phyloP scores from a whole-genome alignment of 1,140 invertebrate genomes.

The Drosophila bocqueti region DNA sequence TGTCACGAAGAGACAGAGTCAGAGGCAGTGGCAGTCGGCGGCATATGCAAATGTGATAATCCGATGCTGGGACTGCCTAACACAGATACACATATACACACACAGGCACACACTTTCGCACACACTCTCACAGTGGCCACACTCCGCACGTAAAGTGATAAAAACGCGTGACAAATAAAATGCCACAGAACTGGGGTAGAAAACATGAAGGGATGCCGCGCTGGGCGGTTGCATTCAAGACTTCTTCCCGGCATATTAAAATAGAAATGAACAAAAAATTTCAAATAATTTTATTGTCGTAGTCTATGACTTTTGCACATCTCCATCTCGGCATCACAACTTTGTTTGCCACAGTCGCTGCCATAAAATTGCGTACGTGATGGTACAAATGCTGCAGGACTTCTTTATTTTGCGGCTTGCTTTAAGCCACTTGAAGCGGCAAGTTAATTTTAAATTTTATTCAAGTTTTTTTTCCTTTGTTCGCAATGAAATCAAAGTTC shows the following conservation, averaged over 20 bases:
- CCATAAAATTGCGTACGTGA: slow-evolving; percentile 77
- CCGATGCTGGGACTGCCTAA: slow-evolving; percentile 62
- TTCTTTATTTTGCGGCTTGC: slow-evolving; percentile 8
- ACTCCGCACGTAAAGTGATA: slow-evolving; percentile 77
- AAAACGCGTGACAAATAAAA: slow-evolving; percentile 83
- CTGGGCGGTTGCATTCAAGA: slow-evolving; percentile 28
- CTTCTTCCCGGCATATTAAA: slow-evolving; percentile 70
- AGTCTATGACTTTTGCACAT: slow-evolving; percentile 55
- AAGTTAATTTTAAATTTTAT: slow-evolving; percentile 6
- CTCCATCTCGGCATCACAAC: slow-evolving; percentile 55
- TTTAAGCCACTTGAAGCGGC: slow-evolving; percentile 13
- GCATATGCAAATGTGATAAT: slow-evolving; percentile 83
- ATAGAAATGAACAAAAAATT: slow-evolving; percentile 59
- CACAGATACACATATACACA: slow-evolving; percentile 17
- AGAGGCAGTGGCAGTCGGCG: slow-evolving; percentile 33
- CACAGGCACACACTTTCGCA: neutral
- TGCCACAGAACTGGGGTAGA: slow-evolving; percentile 49
- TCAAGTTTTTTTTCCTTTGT: neutral
- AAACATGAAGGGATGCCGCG: slow-evolving; percentile 12
- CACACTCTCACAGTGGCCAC: slow-evolving; percentile 31
- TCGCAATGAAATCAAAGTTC: slow-evolving; percentile 14
- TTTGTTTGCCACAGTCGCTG: slow-evolving; percentile 74
- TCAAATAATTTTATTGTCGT: slow-evolving; percentile 80
- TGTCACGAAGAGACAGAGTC: slow-evolving; percentile 49
- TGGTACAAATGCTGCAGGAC: slow-evolving; percentile 32